Evolutionary conservation across 2,113 vertebrate genomes (phyloP).

Genomic region (Grus americana): DNA sequence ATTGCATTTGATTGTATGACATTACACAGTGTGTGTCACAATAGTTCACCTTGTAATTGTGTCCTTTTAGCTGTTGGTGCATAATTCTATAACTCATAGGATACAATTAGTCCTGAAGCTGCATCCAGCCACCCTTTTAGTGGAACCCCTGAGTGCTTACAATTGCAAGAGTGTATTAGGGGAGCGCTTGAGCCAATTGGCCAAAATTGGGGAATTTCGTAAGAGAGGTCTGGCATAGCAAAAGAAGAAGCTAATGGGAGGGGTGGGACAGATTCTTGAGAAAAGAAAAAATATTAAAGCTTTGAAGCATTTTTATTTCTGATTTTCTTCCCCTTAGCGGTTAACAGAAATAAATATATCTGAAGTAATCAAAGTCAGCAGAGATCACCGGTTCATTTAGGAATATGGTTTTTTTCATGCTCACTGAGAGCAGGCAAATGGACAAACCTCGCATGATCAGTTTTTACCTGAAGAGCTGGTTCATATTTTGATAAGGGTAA

Average conservation of each 20-base stretch:
- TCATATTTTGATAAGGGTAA: conserved; percentile 16
- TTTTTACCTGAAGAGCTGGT: conserved; percentile 46
- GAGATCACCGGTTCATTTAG: conserved; percentile 14
- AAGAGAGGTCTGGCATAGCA: conserved; percentile 14
- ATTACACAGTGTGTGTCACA: conserved; percentile 73
- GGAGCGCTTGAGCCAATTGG: conserved; percentile 61
- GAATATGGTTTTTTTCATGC: conserved; percentile 25
- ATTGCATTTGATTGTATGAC: conserved; percentile 74
- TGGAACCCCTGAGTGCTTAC: conserved; percentile 72
- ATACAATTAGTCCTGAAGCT: conserved; percentile 67
- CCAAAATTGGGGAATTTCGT: conserved; percentile 22
- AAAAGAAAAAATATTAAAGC: conserved; percentile 4
- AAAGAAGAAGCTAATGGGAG: conserved; percentile 4
- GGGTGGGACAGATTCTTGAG: neutral
- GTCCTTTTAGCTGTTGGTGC: conserved; percentile 68
- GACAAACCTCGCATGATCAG: conserved; percentile 28
- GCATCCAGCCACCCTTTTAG: conserved; percentile 66
- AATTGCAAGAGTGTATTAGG: conserved; percentile 65
- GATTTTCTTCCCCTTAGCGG: neutral
- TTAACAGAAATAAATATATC: conserved; percentile 10
- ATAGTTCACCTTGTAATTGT: conserved; percentile 69
- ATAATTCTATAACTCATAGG: conserved; percentile 65
- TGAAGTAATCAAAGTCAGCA: conserved; percentile 34
- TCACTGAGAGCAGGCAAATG: conserved; percentile 26
- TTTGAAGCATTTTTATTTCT: conserved; percentile 37